These are phyloP conservation scores for Pipa parva DNA, from an alignment of 2,113 vertebrate genomes.

Conservation along the genomic window DNA sequence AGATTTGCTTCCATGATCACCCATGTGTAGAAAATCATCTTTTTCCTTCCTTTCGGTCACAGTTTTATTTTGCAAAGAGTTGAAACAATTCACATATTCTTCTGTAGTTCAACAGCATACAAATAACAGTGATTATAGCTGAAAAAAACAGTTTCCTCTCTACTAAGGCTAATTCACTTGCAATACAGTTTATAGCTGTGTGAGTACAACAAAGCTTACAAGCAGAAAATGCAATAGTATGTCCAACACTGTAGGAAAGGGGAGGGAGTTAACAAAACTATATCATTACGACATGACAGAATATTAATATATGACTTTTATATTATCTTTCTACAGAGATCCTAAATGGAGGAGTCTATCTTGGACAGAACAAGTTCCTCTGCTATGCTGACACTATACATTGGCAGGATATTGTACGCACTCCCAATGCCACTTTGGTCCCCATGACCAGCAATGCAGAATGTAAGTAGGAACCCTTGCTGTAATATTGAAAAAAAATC, in stretches of 20 bases:
- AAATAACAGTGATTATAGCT: constrained; percentile 9
- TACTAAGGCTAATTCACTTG: constrained; percentile 18
- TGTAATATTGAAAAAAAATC: constrained; percentile 15
- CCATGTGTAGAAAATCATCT: no score
- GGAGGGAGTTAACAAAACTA: no score
- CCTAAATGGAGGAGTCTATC: constrained; percentile 89
- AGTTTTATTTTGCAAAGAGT: no score
- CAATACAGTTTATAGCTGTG: constrained; percentile 2
- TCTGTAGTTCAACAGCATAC: no score
- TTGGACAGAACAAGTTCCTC: constrained; percentile 94
- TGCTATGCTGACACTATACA: constrained; percentile 94
- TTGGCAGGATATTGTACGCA: constrained; percentile 92
- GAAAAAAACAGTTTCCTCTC: neutral
- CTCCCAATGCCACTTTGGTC: constrained; percentile 88
- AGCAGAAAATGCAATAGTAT: neutral
- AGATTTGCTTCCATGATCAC: no score
- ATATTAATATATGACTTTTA: constrained; percentile 4
- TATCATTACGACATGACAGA: no score
- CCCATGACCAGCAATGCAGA: constrained; percentile 86
- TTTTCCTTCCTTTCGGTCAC: no score
- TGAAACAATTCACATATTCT: no score
- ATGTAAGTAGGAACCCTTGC: constrained; percentile 73
- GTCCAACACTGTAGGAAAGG: neutral
- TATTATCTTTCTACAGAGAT: constrained; percentile 72
- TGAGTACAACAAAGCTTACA: neutral